A percentile compares a stretch with the other conserved stretches of the same genome.
These are phyloP conservation scores for Limosa lapponica DNA, from an alignment of 2,797 vertebrate genomes.

Conservation along the genomic window DNA sequence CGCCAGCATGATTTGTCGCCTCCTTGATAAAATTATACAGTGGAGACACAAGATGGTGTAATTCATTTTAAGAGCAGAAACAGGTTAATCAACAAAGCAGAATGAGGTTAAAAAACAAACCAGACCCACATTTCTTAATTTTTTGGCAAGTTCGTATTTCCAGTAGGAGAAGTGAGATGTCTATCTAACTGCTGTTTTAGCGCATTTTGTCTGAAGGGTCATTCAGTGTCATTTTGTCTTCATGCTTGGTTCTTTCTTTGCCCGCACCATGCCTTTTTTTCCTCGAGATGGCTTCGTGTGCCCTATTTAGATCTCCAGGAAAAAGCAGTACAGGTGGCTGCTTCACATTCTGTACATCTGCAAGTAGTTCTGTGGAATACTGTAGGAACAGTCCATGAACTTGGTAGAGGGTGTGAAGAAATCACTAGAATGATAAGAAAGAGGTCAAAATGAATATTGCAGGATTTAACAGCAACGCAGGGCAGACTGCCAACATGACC, in stretches of 20 bases:
- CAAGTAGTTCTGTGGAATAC: constrained; percentile 61
- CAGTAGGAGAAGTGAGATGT: constrained; percentile 48
- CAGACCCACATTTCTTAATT: constrained; percentile 74
- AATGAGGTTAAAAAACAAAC: constrained; percentile 71
- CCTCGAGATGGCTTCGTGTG: constrained; percentile 18
- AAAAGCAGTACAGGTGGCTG: constrained; percentile 15
- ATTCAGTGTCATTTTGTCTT: constrained; percentile 30
- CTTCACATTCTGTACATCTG: constrained; percentile 68
- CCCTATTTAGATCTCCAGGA: constrained; percentile 12
- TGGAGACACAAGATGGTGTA: constrained; percentile 76
- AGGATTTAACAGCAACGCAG: constrained; percentile 66
- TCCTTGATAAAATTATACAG: constrained; percentile 83
- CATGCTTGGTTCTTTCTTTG: neutral
- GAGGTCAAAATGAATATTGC: constrained; percentile 58
- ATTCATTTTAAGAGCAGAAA: constrained; percentile 79
- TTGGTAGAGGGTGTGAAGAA: neutral
- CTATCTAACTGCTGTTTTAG: neutral
- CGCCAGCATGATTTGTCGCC: constrained; percentile 79
- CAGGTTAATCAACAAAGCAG: constrained; percentile 79
- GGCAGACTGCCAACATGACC: constrained; percentile 42
- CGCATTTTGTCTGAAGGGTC: neutral
- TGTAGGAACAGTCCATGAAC: constrained; percentile 58
- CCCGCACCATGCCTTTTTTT: neutral
- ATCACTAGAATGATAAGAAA: constrained; percentile 44
- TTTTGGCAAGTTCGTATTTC: constrained; percentile 67